Percentiles rank a stretch among this genome's conserved stretches.
Evolutionary conservation across 2,797 vertebrate genomes (phyloP).

Genomic region (Sphaeramia orbicularis): DNA sequence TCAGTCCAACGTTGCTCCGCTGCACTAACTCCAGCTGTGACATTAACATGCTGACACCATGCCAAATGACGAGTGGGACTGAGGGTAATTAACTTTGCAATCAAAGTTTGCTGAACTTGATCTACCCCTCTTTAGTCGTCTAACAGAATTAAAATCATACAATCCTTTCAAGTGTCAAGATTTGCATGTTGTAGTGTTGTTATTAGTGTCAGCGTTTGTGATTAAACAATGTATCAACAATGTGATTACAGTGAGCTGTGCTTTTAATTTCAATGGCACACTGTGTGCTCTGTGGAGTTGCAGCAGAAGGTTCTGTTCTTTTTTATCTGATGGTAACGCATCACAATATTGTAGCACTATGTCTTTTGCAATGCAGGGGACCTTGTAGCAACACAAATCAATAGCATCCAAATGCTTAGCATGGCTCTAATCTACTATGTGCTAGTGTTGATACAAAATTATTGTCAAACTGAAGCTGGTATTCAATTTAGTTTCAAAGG

Average conservation of each 20-base stretch:
- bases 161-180: neutral
- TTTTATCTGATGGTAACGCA: too few species aligned
- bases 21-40: constrained; percentile 11
- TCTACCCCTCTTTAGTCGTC: neutral
- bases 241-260: neutral
- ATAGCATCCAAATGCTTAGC: too few species aligned
- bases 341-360: too few species aligned
- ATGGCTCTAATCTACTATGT: too few species aligned
- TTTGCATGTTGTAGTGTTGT: neutral
- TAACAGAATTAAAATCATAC: constrained; percentile 6
- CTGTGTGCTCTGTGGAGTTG: neutral
- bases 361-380: too few species aligned
- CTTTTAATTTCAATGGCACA: constrained; percentile 15
- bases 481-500: too few species aligned
- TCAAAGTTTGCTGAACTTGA: neutral
- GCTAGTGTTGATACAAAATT: too few species aligned
- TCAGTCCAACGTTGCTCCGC: neutral
- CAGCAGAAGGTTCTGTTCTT: too few species aligned
- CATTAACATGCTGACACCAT: constrained; percentile 18
- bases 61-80: constrained; percentile 12
- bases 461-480: too few species aligned
- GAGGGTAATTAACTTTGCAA: constrained; percentile 17
- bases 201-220: neutral
- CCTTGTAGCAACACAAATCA: too few species aligned
- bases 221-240: neutral